phyloP scores from a whole-genome alignment of 2,113 vertebrate genomes.

The Ceyx cyanopectus region DNA sequence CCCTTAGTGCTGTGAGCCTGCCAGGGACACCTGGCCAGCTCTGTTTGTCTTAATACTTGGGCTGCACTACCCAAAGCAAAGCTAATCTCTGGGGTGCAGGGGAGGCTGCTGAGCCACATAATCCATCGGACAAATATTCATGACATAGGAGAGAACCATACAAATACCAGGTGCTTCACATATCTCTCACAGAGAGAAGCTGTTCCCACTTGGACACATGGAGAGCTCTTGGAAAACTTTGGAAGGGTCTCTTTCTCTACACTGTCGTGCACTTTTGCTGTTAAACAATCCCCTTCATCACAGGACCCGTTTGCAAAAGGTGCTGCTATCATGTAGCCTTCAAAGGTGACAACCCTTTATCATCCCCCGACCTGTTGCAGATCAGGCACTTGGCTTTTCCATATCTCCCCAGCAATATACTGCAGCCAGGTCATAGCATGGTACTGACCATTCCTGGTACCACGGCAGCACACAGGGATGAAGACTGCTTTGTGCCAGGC shows the following conservation, averaged over 20 bases:
- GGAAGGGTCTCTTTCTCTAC: background rate
- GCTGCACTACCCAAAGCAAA: background rate
- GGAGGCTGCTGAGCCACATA: background rate
- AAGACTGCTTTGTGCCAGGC: background rate
- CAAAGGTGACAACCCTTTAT: background rate
- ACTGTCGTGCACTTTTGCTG: background rate
- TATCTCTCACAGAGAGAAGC: background rate
- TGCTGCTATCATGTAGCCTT: background rate
- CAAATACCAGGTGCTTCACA: background rate
- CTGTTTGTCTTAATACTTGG: background rate
- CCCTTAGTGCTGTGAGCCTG: background rate
- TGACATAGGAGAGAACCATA: background rate
- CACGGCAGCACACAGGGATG: background rate
- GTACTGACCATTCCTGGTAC: background rate
- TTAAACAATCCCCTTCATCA: background rate
- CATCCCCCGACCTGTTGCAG: background rate
- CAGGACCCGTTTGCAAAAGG: background rate
- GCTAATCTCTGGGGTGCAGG: background rate
- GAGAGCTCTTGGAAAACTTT: slow-evolving; percentile 7
- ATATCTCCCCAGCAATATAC: background rate
- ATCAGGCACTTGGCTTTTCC: background rate
- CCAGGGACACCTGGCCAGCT: background rate
- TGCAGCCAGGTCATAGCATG: background rate
- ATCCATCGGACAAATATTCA: background rate
- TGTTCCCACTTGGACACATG: background rate